phyloP scores from a whole-genome alignment of 2,113 vertebrate species.

The Mesembrinibis cayennensis region DNA sequence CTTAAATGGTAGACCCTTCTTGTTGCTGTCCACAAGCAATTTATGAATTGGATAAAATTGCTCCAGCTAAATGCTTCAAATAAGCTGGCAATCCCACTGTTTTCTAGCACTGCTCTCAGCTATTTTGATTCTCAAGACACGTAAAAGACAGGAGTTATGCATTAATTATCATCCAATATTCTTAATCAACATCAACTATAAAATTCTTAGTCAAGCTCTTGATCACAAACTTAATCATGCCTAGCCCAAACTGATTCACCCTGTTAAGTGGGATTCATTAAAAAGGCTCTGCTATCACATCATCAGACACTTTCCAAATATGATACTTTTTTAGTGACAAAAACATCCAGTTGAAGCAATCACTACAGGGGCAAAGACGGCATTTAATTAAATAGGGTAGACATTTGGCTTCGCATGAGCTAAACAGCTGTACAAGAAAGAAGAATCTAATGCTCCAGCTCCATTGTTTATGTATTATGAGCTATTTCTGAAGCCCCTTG shows the following conservation, averaged over 20 bases:
- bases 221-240: conserved; percentile 60
- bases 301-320: not conserved
- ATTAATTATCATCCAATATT: conserved; percentile 53
- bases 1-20: not conserved
- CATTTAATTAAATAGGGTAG: not conserved
- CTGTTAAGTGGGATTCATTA: conserved; percentile 49
- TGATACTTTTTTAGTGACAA: not conserved
- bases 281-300: not conserved
- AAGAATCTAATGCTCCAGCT: not conserved
- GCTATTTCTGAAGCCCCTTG: not conserved
- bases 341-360: not conserved
- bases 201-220: conserved; percentile 44
- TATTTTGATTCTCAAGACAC: conserved; percentile 40
- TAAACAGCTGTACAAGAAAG: not conserved
- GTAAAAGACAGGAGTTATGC: conserved; percentile 19
- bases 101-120: not conserved
- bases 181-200: conserved; percentile 50
- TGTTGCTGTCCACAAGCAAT: not conserved
- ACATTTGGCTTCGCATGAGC: not conserved
- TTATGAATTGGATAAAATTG: not conserved
- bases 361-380: not conserved
- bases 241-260: conserved; percentile 42
- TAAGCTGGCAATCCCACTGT: not conserved
- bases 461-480: fast-evolving
- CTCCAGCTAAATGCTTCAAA: not conserved